Conservation (phyloP, 1,140 invertebrate species). For the Leguminivora glycinivorella region DNA sequence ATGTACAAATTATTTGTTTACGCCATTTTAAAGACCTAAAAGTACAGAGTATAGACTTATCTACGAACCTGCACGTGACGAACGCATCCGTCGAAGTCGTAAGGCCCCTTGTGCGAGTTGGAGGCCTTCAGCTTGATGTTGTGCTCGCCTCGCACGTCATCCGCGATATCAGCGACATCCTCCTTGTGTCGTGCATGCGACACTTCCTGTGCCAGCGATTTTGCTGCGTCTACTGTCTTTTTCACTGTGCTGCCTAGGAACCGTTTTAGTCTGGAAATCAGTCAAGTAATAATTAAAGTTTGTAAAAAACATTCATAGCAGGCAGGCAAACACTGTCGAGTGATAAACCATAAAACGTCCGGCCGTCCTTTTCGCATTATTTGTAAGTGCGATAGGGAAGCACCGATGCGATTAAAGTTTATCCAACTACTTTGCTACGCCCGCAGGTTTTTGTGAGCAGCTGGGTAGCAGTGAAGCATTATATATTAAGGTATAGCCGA, state of each 20-base stretch:
- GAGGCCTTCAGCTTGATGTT: constrained; percentile 95
- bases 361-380: too few relatives aligned
- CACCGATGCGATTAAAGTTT: too few relatives aligned
- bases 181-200: constrained; percentile 91
- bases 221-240: constrained; percentile 94
- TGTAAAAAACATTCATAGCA: not conserved
- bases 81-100: constrained; percentile 91
- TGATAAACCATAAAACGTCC: too few relatives aligned
- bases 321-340: too few relatives aligned
- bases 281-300: not conserved
- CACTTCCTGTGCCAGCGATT: constrained; percentile 92
- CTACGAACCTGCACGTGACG: constrained; percentile 82
- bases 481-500: too few relatives aligned
- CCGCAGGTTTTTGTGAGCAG: too few relatives aligned
- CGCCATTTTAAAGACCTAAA: too few relatives aligned
- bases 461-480: too few relatives aligned
- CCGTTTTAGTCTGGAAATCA: constrained; percentile 83
- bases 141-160: constrained; percentile 91
- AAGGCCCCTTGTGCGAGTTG: constrained; percentile 96
- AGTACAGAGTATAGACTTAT: not conserved
- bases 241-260: constrained; percentile 92
- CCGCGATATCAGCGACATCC: constrained; percentile 90
- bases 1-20: too few relatives aligned
- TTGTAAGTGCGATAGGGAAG: too few relatives aligned
- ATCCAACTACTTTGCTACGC: too few relatives aligned